Percentiles rank a stretch among this genome's conserved stretches.
Evolutionary conservation across 2,888 invertebrate species (phyloP).

Genomic region (Linnaemya tessellans): DNA sequence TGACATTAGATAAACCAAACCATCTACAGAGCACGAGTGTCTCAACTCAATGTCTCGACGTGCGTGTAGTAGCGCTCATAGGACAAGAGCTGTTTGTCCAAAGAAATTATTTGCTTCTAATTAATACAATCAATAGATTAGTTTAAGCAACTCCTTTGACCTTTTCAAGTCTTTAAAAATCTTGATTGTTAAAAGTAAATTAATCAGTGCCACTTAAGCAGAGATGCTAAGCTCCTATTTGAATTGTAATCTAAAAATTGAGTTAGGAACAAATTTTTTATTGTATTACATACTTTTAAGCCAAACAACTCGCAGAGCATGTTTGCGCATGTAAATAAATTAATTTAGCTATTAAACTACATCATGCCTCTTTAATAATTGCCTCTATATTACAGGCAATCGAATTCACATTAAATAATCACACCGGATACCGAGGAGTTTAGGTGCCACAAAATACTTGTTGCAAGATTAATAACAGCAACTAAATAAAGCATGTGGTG

Average conservation of each 20-base stretch:
- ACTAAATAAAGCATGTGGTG: constrained; percentile 51
- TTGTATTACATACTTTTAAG: background rate
- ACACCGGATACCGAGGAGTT: constrained; percentile 67
- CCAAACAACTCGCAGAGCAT: constrained; percentile 19
- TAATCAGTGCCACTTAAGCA: background rate
- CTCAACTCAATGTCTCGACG: too few relatives aligned
- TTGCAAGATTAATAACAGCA: constrained; percentile 62
- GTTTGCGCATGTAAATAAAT: constrained; percentile 22
- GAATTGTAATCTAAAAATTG: background rate
- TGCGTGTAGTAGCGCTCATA: too few relatives aligned
- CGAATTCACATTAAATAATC: constrained; percentile 68
- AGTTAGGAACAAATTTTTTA: background rate
- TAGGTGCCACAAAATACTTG: constrained; percentile 68
- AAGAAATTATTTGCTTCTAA: too few relatives aligned
- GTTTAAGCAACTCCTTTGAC: too few relatives aligned
- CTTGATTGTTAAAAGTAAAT: too few relatives aligned
- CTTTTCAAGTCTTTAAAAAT: too few relatives aligned
- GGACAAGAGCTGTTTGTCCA: too few relatives aligned
- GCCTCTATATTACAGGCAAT: constrained; percentile 59
- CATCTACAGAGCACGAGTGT: too few relatives aligned
- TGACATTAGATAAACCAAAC: too few relatives aligned
- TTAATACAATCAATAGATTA: too few relatives aligned
- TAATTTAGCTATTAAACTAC: constrained; percentile 45
- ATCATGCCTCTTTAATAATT: constrained; percentile 54
- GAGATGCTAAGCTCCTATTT: background rate